Conservation (phyloP, 2,797 vertebrate species). For the Rhinella marina region DNA sequence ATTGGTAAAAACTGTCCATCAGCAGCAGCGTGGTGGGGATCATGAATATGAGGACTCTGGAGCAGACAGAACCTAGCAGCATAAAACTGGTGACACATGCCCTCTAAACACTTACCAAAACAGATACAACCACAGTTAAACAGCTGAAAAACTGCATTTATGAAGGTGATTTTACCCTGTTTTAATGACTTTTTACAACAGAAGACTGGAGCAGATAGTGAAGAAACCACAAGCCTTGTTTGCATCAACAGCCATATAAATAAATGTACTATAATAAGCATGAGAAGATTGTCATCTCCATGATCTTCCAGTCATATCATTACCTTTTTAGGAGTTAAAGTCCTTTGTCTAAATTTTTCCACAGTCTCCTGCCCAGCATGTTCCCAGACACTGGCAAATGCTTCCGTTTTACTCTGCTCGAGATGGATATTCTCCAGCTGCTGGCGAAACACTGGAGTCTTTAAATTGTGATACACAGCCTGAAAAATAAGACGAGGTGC, state of each 20-base stretch:
- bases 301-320: conserved; percentile 20
- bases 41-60: too few relatives aligned
- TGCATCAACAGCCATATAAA: background rate
- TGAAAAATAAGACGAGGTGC: conserved; percentile 63
- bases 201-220: background rate
- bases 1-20: too few relatives aligned
- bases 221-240: background rate
- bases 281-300: background rate
- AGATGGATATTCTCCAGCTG: conserved; percentile 86
- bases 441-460: conserved; percentile 84
- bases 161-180: too few relatives aligned
- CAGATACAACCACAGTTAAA: too few relatives aligned
- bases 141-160: too few relatives aligned
- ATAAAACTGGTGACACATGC: too few relatives aligned
- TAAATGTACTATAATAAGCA: too few relatives aligned
- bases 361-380: conserved; percentile 84
- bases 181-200: too few relatives aligned
- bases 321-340: conserved; percentile 92
- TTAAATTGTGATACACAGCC: conserved; percentile 93
- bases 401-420: conserved; percentile 83
- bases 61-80: too few relatives aligned
- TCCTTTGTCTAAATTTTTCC: conserved; percentile 87
- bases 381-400: conserved; percentile 85
- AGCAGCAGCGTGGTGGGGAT: too few relatives aligned
- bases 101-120: too few relatives aligned